phyloP scores from a whole-genome alignment of 2,888 invertebrate genomes.

The Caenorhabditis plicata region DNA sequence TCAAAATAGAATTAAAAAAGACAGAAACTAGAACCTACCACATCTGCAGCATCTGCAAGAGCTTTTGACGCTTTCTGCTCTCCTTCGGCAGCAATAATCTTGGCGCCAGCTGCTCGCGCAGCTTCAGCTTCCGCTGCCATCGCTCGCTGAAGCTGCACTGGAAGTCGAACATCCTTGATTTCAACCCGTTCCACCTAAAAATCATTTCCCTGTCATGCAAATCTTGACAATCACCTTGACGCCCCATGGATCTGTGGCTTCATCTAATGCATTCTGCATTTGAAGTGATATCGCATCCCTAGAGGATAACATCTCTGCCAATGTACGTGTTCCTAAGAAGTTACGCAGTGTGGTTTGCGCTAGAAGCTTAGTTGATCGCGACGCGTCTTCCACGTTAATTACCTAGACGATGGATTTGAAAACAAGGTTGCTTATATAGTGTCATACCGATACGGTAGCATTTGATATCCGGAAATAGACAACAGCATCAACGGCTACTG shows the following conservation, averaged over 20 bases:
- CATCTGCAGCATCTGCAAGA: slow-evolving; percentile 81
- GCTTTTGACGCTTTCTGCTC: slow-evolving; percentile 76
- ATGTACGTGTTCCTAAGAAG: slow-evolving; percentile 90
- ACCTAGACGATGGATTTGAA: slow-evolving; percentile 26
- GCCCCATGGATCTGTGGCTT: slow-evolving; percentile 69
- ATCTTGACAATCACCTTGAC: slow-evolving; percentile 57
- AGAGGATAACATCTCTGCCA: slow-evolving; percentile 94
- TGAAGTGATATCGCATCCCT: slow-evolving; percentile 88
- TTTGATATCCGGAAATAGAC: slow-evolving; percentile 77
- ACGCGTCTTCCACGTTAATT: slow-evolving; percentile 89
- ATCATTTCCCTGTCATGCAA: background rate
- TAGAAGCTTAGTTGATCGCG: slow-evolving; percentile 60
- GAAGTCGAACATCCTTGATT: slow-evolving; percentile 72
- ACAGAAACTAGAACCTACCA: slow-evolving; percentile 64
- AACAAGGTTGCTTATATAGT: background rate
- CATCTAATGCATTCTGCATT: slow-evolving; percentile 73
- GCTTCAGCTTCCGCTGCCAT: slow-evolving; percentile 62
- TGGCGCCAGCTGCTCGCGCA: slow-evolving; percentile 55
- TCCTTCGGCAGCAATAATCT: slow-evolving; percentile 70
- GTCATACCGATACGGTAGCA: slow-evolving; percentile 84
- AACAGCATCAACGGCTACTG: slow-evolving; percentile 89
- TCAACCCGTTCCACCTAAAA: slow-evolving; percentile 80
- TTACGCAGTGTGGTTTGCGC: slow-evolving; percentile 72
- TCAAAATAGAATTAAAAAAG: slow-evolving; percentile 6
- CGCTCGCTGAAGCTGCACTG: slow-evolving; percentile 52